Evolutionary conservation across 2,797 vertebrate genomes (phyloP), one percentile per base, ranked within the genome.

Genomic region (Artibeus lituratus): DNA sequence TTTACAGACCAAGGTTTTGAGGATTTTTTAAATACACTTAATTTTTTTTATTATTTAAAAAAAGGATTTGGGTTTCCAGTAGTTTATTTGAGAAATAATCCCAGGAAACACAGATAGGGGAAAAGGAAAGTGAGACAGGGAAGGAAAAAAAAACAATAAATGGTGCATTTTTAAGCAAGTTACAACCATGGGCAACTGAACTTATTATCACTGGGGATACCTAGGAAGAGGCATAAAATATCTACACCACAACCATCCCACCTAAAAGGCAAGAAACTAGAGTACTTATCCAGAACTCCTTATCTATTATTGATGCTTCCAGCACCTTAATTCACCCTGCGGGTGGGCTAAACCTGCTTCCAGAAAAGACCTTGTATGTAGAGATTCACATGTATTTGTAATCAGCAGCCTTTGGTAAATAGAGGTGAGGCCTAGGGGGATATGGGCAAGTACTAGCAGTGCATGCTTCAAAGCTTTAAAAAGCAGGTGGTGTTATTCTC

Each of bases 21-120:
- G 53, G 22, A 21, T 55, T 22, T 55, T 55, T 55, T 55, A 59
- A 59, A 59, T 59, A 26, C 16, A 26, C 57, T 59, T 59, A 59
- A 24, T 57, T 57, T 57, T 59, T 57, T 57, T 57, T 10, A 57
- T n/a, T n/a, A 57, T 26, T 59, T 11, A 26, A 24, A 12, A 59
- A 59, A 59, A 29, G 4, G 10, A 12, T 59, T 26, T 26, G 24
- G 57, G 57, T 62, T 62, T 37, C 42, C 37, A 65, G 15, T 37
- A 44, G 32, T 44, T 76, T 19, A 39, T n/a, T 32, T 67, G 37
- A 90, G 65, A 87, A 90, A 86, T 26, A 70, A 93, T 49, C 32
- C 21, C 39, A 59, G 74, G 24, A 90, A 83, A 92, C 2, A 55
- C 18, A 19, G 29, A 3, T 42, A 83, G 49, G 65, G 19, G 5